Evolutionary conservation across 2,113 vertebrate genomes (phyloP).

Genomic region (Speoplatyrhinus poulsoni): DNA sequence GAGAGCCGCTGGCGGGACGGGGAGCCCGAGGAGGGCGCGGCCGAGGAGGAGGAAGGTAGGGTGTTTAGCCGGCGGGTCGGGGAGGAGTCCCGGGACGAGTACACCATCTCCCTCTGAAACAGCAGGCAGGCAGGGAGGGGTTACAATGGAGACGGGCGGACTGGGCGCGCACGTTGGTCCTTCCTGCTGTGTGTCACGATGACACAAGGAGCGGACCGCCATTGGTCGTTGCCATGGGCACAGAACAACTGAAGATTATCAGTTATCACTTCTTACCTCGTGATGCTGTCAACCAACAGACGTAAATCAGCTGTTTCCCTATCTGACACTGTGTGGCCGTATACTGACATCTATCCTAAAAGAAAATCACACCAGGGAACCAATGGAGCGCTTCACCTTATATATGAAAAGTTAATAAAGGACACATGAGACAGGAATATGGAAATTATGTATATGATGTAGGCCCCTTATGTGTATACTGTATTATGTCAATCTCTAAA

Average conservation of each 20-base stretch:
- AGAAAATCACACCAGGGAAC: too few species aligned
- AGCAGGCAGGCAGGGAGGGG: conserved; percentile 16
- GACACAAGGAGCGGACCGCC: conserved; percentile 14
- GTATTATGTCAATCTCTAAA: too few species aligned
- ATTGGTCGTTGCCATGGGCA: not conserved
- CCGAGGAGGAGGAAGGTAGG: conserved; percentile 79
- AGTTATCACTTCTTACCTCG: not conserved
- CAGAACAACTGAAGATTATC: not conserved
- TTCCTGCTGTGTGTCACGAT: conserved; percentile 4
- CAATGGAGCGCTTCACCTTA: too few species aligned
- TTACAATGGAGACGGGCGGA: conserved; percentile 49
- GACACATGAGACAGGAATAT: too few species aligned
- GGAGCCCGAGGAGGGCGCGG: conserved; percentile 80
- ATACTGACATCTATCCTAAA: too few species aligned
- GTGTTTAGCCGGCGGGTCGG: conserved; percentile 94
- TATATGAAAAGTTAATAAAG: too few species aligned
- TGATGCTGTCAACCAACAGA: not conserved
- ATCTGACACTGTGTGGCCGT: too few species aligned
- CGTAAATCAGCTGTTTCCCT: too few species aligned
- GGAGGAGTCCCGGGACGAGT: conserved; percentile 92
- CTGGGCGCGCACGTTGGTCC: conserved; percentile 1
- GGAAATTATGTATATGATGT: too few species aligned
- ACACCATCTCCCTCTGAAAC: conserved; percentile 94
- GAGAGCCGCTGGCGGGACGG: conserved; percentile 94
- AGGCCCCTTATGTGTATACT: too few species aligned